Conservation (phyloP, 2,888 invertebrate species). For the Agrypnus murinus region DNA sequence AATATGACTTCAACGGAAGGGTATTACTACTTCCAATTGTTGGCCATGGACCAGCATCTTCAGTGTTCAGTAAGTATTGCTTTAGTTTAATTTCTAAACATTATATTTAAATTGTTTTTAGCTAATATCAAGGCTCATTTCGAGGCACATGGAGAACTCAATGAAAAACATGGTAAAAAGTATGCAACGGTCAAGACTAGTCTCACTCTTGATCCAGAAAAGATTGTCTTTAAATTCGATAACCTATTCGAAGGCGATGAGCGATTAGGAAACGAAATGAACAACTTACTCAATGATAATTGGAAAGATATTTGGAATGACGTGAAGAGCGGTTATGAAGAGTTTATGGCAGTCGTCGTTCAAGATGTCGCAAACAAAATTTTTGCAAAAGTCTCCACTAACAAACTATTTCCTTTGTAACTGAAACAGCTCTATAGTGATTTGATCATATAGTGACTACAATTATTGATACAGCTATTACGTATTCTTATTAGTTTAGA, state of each 20-base stretch:
- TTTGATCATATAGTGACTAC: too few relatives aligned
- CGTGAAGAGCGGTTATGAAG: neutral
- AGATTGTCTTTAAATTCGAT: conserved; percentile 77
- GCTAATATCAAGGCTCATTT: too few relatives aligned
- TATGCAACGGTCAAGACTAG: too few relatives aligned
- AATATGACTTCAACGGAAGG: neutral
- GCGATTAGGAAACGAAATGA: conserved; percentile 62
- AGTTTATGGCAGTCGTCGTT: neutral
- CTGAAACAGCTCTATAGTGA: too few relatives aligned
- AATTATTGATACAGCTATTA: too few relatives aligned
- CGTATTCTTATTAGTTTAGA: too few relatives aligned
- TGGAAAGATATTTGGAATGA: neutral
- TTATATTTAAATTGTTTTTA: too few relatives aligned
- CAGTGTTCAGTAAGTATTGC: too few relatives aligned
- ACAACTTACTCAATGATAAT: conserved; percentile 67
- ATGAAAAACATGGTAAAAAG: too few relatives aligned
- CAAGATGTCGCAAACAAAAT: neutral
- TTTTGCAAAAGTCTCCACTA: neutral
- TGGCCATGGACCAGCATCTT: neutral
- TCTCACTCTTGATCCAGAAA: conserved; percentile 71
- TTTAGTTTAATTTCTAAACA: too few relatives aligned
- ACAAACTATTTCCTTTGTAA: neutral
- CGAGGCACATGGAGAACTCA: too few relatives aligned
- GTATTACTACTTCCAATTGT: neutral
- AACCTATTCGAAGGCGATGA: conserved; percentile 75